Base-by-base conservation (phyloP, 2,888 invertebrate species). In the Arge pagana region DNA sequence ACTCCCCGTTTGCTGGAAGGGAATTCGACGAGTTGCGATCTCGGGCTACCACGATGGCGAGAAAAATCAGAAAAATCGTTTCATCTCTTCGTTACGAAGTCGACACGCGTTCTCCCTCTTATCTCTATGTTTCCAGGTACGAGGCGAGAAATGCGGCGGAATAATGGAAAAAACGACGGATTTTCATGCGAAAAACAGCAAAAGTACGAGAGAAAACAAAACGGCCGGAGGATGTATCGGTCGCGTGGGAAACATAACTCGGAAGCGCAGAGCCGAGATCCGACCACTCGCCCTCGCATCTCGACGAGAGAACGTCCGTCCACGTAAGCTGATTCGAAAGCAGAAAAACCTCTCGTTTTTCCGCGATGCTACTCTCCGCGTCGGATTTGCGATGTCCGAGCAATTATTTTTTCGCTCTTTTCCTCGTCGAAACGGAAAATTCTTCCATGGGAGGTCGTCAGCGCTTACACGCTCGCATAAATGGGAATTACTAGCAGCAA, bases 231-330 rank as follows among this genome's bases (percentile, higher is more conserved):
- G 48, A 52, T 53, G 52, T 64, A 65, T 65, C 65, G 54, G 61
- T 45, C 67, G 58, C 68, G 66, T 64, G 66, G 68, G 65, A 66
- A 61, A 62, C 65, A 68, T 67, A 64, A 67, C 53, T 67, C 60
- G 54, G 21, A 42, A 42, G 40, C 26, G 43, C 45, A 33, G 33
- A 6, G 35, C 33, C 45, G 45, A 33, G 45, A 45, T 45, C 45
- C 28, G 45, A 10, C 33, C 23, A 23, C 21, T 23, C 7, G 33
- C 33, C 23, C 33, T 45, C n/a, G n/a, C 45, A 35, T 45, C 45
- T 45, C 28, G 28, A n/a, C n/a, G n/a, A n/a, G n/a, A n/a, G n/a
- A n/a, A n/a, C 8, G 28, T n/a, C n/a, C 45, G 21, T 10, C 45
- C 45, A 33, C 33, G 33, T 45, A 45, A 45, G 45, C 45, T 45